phyloP scores from a whole-genome alignment of 2,797 vertebrate species.

The Acanthopagrus latus region DNA sequence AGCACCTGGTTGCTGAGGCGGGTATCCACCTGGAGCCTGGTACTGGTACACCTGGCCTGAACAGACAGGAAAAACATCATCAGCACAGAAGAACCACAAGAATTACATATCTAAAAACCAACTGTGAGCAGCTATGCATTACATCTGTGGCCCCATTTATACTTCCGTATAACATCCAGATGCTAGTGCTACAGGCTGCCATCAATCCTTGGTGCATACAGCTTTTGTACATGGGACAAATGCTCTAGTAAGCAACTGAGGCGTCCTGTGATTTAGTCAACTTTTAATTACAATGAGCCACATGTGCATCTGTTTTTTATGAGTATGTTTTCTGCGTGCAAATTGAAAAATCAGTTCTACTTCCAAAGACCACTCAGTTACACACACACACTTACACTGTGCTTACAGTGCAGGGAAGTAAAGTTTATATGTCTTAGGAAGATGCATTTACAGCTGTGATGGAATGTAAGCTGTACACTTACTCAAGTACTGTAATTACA shows the following conservation, averaged over 20 bases:
- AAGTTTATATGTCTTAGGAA: neutral
- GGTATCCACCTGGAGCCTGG: conserved; percentile 94
- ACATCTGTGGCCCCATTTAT: neutral
- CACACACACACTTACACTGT: no score
- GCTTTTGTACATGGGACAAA: no score
- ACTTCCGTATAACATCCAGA: neutral
- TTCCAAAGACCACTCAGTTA: neutral
- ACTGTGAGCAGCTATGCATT: neutral
- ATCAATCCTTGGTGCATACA: no score
- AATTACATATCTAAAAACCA: neutral
- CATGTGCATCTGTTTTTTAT: neutral
- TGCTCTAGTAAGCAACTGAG: no score
- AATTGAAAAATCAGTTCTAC: neutral
- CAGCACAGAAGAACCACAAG: conserved; percentile 2
- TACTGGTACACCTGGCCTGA: conserved; percentile 98
- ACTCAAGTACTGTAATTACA: no score
- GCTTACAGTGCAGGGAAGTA: neutral
- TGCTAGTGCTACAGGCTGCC: no score
- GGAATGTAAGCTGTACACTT: no score
- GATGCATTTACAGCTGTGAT: conserved; percentile 1
- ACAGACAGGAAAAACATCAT: conserved; percentile 31
- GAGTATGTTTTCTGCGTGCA: no score
- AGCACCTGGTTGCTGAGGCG: conserved; percentile 90
- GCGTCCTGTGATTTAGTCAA: neutral
- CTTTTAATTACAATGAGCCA: neutral